Percentiles rank a stretch among this genome's conserved stretches.
phyloP scores from a whole-genome alignment of 2,888 invertebrate genomes.

The Tipula vernalis region DNA sequence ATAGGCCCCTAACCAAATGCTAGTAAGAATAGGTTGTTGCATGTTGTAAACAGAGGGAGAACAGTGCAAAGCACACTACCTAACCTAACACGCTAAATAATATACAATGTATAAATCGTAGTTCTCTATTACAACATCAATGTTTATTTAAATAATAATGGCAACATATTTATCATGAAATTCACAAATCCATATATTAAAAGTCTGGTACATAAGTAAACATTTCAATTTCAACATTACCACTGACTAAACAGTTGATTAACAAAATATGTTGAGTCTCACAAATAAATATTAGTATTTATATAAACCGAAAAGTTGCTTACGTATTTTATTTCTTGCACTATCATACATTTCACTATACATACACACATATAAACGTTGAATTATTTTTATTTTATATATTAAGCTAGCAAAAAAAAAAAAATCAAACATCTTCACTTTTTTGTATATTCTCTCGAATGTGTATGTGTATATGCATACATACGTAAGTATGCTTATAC shows the following conservation, averaged over 20 bases:
- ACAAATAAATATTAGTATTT: not conserved
- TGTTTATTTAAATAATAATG: not conserved
- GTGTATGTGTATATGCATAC: not conserved
- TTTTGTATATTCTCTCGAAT: not conserved
- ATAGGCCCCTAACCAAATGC: too few species aligned
- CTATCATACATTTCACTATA: not conserved
- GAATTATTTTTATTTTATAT: not conserved
- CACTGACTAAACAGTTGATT: not conserved
- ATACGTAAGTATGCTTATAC: not conserved
- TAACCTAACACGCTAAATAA: too few species aligned
- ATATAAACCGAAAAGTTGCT: not conserved
- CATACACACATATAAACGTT: too few species aligned
- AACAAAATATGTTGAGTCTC: not conserved
- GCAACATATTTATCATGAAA: not conserved
- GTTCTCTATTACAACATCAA: not conserved
- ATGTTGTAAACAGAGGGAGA: too few species aligned
- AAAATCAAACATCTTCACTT: not conserved
- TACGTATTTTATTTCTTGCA: not conserved
- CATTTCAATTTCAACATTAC: not conserved
- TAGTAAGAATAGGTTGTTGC: too few species aligned
- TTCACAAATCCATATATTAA: not conserved
- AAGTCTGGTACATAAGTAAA: not conserved
- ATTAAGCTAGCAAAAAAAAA: not conserved
- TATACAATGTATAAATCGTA: too few species aligned
- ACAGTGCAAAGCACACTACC: too few species aligned